Conservation (phyloP, 2,797 vertebrate genomes). For the Ambastaia sidthimunki region DNA sequence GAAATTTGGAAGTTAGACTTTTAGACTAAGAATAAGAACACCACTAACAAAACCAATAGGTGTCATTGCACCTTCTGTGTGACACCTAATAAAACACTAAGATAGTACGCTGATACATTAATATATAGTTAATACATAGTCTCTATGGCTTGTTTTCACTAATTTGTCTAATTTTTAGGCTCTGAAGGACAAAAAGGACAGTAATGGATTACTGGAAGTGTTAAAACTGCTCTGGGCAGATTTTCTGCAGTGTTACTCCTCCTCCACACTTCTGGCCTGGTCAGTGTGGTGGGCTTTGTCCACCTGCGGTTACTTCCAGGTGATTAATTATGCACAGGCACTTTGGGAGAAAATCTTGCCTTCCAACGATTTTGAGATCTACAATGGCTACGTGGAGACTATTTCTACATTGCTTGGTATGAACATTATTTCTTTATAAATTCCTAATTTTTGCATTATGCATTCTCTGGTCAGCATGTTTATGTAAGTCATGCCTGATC, state of each 20-base stretch:
- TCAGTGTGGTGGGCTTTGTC: conserved; percentile 96
- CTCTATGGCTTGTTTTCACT: background rate
- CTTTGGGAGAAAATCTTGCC: conserved; percentile 89
- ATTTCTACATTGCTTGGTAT: conserved; percentile 88
- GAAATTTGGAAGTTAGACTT: too few species aligned
- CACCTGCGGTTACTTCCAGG: conserved; percentile 93
- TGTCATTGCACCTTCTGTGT: too few species aligned
- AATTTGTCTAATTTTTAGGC: conserved; percentile 48
- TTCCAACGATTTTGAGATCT: conserved; percentile 77
- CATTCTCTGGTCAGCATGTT: too few species aligned
- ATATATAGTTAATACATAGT: background rate
- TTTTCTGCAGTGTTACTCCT: conserved; percentile 87
- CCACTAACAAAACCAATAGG: too few species aligned
- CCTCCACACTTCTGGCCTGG: conserved; percentile 88
- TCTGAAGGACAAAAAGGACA: background rate
- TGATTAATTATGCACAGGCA: conserved; percentile 89
- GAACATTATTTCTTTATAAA: conserved; percentile 33
- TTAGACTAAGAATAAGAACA: too few species aligned
- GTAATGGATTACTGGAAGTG: conserved; percentile 66
- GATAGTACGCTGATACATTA: background rate
- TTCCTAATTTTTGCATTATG: background rate
- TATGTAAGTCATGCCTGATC: background rate
- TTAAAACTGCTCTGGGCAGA: conserved; percentile 80
- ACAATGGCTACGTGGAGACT: conserved; percentile 94
- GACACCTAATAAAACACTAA: too few species aligned